Conservation (phyloP, 1,140 invertebrate species). For the Brachionus manjavacas region DNA sequence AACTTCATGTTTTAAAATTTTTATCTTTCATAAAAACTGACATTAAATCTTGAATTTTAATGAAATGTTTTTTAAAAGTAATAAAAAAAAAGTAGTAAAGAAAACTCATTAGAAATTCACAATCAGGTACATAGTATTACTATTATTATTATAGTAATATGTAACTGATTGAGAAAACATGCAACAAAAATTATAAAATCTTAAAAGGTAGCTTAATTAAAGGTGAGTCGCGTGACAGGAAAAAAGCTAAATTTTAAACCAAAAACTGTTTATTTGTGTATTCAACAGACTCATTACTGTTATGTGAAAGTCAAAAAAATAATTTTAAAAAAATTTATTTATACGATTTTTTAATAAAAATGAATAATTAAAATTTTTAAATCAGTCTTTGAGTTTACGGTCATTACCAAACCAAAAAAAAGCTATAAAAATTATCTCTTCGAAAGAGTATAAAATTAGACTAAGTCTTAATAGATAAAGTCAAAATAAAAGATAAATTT, state of each 20-base stretch:
- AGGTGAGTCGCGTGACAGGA: neutral
- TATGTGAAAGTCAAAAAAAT: neutral
- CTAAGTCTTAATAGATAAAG: neutral
- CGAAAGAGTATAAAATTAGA: neutral
- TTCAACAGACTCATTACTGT: neutral
- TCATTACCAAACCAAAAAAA: neutral
- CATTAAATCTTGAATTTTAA: neutral
- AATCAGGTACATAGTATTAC: neutral
- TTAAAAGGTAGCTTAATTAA: neutral
- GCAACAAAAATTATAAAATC: neutral
- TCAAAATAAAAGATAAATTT: neutral
- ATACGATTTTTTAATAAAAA: neutral
- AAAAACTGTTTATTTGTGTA: neutral
- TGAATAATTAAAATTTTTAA: neutral
- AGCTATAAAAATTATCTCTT: neutral
- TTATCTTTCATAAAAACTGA: conserved; percentile 14
- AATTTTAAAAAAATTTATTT: neutral
- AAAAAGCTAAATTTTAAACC: neutral
- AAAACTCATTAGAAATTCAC: neutral
- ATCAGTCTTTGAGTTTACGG: neutral
- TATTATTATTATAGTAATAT: neutral
- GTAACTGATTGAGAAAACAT: neutral
- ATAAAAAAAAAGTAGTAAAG: neutral
- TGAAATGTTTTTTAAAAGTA: neutral
- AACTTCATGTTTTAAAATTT: neutral